Percentiles rank a stretch among this genome's conserved stretches.
phyloP scores from a whole-genome alignment of 1,140 invertebrate genomes.

The Olivierus martensii region DNA sequence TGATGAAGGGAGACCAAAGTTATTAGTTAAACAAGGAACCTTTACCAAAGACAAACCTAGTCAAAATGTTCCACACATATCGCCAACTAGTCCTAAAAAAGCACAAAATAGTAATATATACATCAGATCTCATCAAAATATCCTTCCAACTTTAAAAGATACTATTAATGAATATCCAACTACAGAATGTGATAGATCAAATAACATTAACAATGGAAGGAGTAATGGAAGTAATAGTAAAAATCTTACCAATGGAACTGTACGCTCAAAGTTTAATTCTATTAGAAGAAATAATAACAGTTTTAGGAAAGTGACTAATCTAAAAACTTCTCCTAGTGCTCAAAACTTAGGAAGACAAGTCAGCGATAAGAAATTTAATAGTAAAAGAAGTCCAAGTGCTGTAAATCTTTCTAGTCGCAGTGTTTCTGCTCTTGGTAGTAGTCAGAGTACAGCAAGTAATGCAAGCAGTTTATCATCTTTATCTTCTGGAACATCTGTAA shows the following conservation, averaged over 20 bases:
- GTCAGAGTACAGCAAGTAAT: constrained; percentile 39
- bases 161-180: background rate
- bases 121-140: constrained; percentile 17
- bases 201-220: background rate
- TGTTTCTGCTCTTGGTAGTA: constrained; percentile 19
- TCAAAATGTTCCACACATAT: constrained; percentile 31
- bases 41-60: constrained; percentile 64
- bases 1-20: constrained; percentile 22
- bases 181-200: too few relatives aligned
- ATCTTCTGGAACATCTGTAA: constrained; percentile 22
- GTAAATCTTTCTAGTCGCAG: constrained; percentile 16
- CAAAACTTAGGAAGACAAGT: constrained; percentile 4
- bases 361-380: constrained; percentile 13
- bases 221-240: background rate
- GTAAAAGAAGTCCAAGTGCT: constrained; percentile 18
- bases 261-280: constrained; percentile 2
- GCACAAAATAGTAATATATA: constrained; percentile 1
- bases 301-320: background rate
- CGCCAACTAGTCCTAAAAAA: constrained; percentile 20
- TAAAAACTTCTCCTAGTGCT: constrained; percentile 9
- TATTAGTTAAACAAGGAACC: constrained; percentile 63
- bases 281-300: background rate
- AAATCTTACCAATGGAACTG: background rate
- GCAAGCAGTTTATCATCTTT: constrained; percentile 17
- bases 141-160: constrained; percentile 2